Conservation (phyloP, 1,140 invertebrate genomes). For the Halyomorpha halys region DNA sequence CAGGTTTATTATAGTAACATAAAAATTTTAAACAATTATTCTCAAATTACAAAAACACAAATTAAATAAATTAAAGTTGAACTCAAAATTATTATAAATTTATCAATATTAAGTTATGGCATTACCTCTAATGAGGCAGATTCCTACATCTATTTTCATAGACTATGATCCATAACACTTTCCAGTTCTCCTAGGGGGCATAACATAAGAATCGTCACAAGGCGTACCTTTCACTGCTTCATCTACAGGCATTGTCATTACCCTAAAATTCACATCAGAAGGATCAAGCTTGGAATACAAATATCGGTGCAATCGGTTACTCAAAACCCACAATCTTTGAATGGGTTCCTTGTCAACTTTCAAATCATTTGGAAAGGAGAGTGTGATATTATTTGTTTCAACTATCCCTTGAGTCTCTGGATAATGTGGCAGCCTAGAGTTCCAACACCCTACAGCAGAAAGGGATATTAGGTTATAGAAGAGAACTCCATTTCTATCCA, state of each 20-base stretch:
- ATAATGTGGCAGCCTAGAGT: slow-evolving; percentile 39
- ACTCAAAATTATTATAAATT: too few relatives aligned
- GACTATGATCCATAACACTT: background rate
- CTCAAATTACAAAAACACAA: too few relatives aligned
- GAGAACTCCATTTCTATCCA: slow-evolving; percentile 59
- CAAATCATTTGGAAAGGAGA: slow-evolving; percentile 69
- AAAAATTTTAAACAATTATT: too few relatives aligned
- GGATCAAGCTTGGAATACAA: slow-evolving; percentile 54
- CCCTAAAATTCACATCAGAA: slow-evolving; percentile 57
- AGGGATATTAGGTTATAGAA: slow-evolving; percentile 64
- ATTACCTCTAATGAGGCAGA: too few relatives aligned
- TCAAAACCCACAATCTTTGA: slow-evolving; percentile 62
- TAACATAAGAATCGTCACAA: slow-evolving; percentile 47
- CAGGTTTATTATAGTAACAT: too few relatives aligned
- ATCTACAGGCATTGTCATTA: slow-evolving; percentile 49
- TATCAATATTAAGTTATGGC: too few relatives aligned
- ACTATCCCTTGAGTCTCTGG: slow-evolving; percentile 50
- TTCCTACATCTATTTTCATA: too few relatives aligned
- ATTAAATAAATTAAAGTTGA: too few relatives aligned
- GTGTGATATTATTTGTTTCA: slow-evolving; percentile 44
- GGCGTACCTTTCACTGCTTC: slow-evolving; percentile 52
- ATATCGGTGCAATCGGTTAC: slow-evolving; percentile 61
- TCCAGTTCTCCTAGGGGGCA: background rate
- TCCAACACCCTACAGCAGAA: slow-evolving; percentile 68
- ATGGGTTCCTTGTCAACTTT: slow-evolving; percentile 54